Conservation (phyloP, 2,797 vertebrate species). For the Hypotaenidia okinawae region DNA sequence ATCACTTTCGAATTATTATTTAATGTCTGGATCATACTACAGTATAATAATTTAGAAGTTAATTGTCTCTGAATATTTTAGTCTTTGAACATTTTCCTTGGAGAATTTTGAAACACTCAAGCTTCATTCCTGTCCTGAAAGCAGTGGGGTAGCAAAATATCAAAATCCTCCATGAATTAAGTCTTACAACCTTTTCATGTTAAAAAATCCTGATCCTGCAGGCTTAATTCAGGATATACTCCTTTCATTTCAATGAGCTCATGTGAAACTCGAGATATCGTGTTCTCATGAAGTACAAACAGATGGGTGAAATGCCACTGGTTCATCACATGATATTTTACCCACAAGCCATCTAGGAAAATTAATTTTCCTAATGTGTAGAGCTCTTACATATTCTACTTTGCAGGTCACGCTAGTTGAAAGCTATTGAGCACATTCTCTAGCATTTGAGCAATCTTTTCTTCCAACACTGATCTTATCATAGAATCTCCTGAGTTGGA, state of each 20-base stretch:
- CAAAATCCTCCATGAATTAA: slow-evolving; percentile 26
- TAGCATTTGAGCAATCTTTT: background rate
- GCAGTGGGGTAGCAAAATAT: background rate
- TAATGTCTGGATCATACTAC: background rate
- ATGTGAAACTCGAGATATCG: background rate
- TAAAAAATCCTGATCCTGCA: background rate
- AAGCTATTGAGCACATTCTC: background rate
- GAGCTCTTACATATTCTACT: background rate
- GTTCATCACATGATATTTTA: background rate
- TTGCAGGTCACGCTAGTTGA: background rate
- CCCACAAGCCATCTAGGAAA: background rate
- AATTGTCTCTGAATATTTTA: background rate
- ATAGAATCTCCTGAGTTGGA: too few relatives aligned
- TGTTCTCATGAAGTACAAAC: slow-evolving; percentile 34
- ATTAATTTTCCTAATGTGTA: background rate
- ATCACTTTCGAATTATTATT: background rate
- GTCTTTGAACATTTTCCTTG: background rate
- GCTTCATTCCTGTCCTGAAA: background rate
- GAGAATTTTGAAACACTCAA: background rate
- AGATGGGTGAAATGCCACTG: background rate
- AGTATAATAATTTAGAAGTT: background rate
- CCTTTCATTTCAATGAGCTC: background rate
- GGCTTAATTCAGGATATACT: background rate
- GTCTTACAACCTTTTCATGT: background rate
- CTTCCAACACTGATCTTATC: background rate